Base-by-base conservation (phyloP, 2,797 vertebrate species). In the Sylvia borin region DNA sequence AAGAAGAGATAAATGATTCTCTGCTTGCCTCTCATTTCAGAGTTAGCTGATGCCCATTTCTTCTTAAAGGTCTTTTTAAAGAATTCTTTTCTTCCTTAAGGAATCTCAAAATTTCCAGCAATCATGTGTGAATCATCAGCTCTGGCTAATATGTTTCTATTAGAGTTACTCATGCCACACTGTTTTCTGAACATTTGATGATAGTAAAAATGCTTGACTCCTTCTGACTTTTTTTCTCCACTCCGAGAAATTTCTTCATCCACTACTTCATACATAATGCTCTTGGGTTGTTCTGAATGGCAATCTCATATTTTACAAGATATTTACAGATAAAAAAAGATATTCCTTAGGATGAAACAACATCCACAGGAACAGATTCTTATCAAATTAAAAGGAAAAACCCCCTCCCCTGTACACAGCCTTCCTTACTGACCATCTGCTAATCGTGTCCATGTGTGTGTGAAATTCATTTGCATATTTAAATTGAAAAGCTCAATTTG, bases 381-480 rank as follows among this genome's bases (percentile, higher is more conserved):
- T 86, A 65, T 6, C 3, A 12, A 79, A 74, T 61, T 76, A 57
- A 89, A 79, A 70, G 43, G 36, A 87, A 95, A 94, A 12, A 83
- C 38, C 42, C 38, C 29, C n/a, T 88, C 17, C 27, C 24, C 54
- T 71, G 29, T 80, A 89, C 26, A 17, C 42, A 90, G 85, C 29
- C 21, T 80, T 95, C 43, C 27, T 66, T 53, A 91, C 45, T 92
- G 67, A 68, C 72, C 84, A 94, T 91, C 90, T 92, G 93, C 57
- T 93, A 76, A 65, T 54, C 71, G 53, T 24, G 16, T 27, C 65
- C 61, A 77, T 67, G 64, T 65, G 66, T 83, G 48, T 77, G 88
- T 54, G 74, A 94, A 95, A 85, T 67, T 93, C 17, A 89, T 95
- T 87, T 96, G 67, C 92, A 94, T 80, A 77, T 92, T 89, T 85